Evolutionary conservation across 2,888 invertebrate species (phyloP), one percentile per base, ranked within the genome.

Genomic region (Scaptodrosophila latifasciaeformis): DNA sequence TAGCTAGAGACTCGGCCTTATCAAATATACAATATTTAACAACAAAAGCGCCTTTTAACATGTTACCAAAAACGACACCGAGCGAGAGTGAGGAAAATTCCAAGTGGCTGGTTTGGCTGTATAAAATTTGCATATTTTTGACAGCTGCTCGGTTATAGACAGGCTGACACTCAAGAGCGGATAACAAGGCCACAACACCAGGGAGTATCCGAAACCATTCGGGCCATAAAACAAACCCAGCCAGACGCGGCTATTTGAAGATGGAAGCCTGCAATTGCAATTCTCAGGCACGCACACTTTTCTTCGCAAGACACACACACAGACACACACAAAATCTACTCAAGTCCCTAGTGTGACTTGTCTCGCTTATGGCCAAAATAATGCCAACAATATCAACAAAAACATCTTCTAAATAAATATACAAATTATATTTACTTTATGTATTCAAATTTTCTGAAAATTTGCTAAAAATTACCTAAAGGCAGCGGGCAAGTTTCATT

Each of bases 21-120:
- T 30, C 47, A 54, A n/a, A 35, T 48, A 45, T 60, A 27, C 40
- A 48, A 60, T 55, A 51, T 50, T 59, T 34, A 42, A 55, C 15
- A 34, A 15, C 31, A 45, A 34, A 24, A 31, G 13, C 17, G 10
- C 35, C 57, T 46, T n/a, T n/a, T n/a, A n/a, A n/a, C n/a, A n/a
- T n/a, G n/a, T n/a, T n/a, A n/a, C n/a, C n/a, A n/a, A n/a, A n/a
- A n/a, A n/a, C n/a, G n/a, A n/a, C n/a, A n/a, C n/a, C n/a, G n/a
- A n/a, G n/a, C n/a, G n/a, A n/a, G n/a, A n/a, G n/a, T n/a, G n/a
- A n/a, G n/a, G n/a, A n/a, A n/a, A n/a, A n/a, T n/a, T n/a, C n/a
- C n/a, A n/a, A n/a, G n/a, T n/a, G n/a, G n/a, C n/a, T n/a, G n/a
- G n/a, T n/a, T n/a, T n/a, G n/a, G n/a, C 9, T 27, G 27, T 9